Evolutionary conservation across 2,113 vertebrate genomes (phyloP), one percentile per base, ranked within the genome.

Genomic region (Uria lomvia): DNA sequence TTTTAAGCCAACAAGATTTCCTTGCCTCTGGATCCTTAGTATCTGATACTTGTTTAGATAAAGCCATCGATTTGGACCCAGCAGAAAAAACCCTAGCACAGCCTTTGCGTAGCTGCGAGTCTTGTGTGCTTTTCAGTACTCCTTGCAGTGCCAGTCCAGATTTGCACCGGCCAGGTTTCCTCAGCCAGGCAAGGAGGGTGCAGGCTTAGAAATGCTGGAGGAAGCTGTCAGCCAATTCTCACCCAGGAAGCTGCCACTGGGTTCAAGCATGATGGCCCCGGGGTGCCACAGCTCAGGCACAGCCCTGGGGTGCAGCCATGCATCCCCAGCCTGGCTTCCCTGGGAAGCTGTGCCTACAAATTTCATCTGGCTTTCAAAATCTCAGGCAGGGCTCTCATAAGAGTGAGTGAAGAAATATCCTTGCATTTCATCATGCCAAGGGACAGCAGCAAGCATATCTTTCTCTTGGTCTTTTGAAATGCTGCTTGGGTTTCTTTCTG

Each of bases 191-290:
- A 59, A 70, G 38, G 13, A 80, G 30, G 30, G 20, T 72, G n/a
- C 17, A 91, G 58, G 49, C 49, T 65, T n/a, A 86, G 80, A 67
- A 93, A 59, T 0, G 8, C 18, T 82, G 66, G 30, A 49, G 56
- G n/a, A 56, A 74, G 75, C 13, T 34, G 36, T 58, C 4, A 3
- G 47, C 7, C 23, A 34, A 32, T 66, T 55, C n/a, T 73, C 32
- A 80, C 11, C 67, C 63, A 80, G 58, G 15, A 86, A 17, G 62
- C 62, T 75, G 71, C 7, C 56, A 32, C 34, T 24, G 42, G 26
- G 8, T 62, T 49, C 53, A 65, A 65, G 56, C 34, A n/a, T 0
- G 1, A 13, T 4, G 15, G 29, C 4, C 10, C 7, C 12, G 27
- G 22, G 27, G 18, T 67, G 26, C 32, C 60, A 65, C 58, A 63